These are phyloP conservation scores for Echeneis naucrates DNA, from an alignment of 2,797 vertebrate genomes.

Conservation along the genomic window DNA sequence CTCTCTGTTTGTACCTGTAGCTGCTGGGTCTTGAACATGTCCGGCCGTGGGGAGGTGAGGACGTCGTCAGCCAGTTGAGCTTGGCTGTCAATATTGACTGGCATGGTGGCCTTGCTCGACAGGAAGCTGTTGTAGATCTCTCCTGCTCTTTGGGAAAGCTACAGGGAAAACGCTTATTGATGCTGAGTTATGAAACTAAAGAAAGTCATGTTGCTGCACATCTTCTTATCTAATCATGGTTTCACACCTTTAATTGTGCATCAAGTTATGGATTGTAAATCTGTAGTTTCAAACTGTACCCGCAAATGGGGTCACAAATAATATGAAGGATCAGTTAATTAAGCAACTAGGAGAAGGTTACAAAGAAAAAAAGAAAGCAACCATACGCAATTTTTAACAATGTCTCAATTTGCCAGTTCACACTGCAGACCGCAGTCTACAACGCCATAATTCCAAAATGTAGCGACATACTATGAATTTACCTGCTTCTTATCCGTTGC, in stretches of 20 bases:
- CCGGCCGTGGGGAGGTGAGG: conserved; percentile 93
- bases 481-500: conserved; percentile 97
- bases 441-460: background rate
- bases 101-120: conserved; percentile 97
- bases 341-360: background rate
- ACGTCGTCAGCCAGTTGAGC: conserved; percentile 96
- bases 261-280: background rate
- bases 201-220: background rate
- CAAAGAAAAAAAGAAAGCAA: no score
- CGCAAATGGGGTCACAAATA: background rate
- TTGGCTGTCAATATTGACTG: conserved; percentile 99
- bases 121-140: conserved; percentile 98
- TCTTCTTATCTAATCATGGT: background rate
- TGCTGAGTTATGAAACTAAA: background rate
- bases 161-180: conserved; percentile 27
- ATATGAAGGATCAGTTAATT: background rate
- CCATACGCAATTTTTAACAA: background rate
- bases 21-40: conserved; percentile 99
- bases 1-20: conserved; percentile 89
- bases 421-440: background rate
- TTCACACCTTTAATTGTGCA: background rate
- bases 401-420: background rate
- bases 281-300: background rate
- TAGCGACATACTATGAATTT: conserved; percentile 43
- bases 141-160: conserved; percentile 95